phyloP scores from a whole-genome alignment of 2,797 vertebrate genomes.

The Emydoidea blandingii region DNA sequence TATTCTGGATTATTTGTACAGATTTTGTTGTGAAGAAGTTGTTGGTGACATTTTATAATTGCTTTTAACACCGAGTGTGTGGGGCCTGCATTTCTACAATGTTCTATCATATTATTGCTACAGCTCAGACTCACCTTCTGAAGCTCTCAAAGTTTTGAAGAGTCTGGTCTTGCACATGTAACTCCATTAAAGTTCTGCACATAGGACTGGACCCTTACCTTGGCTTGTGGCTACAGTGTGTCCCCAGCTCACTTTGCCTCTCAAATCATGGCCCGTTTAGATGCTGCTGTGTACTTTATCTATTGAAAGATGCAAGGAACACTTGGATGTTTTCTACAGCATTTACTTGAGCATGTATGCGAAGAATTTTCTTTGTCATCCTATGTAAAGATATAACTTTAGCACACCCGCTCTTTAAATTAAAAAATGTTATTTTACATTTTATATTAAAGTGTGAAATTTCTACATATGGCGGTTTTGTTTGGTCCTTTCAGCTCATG shows the following conservation, averaged over 20 bases:
- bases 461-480: not conserved
- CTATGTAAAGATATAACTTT: not conserved
- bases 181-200: not conserved
- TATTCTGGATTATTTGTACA: not conserved
- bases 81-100: not conserved
- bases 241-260: not conserved
- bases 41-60: not conserved
- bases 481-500: not conserved
- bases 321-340: not conserved
- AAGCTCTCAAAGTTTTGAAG: not conserved
- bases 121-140: not conserved
- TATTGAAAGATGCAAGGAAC: not conserved
- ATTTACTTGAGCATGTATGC: slow-evolving; percentile 7
- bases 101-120: not conserved
- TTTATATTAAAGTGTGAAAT: slow-evolving; percentile 44
- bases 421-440: slow-evolving; percentile 19
- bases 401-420: not conserved
- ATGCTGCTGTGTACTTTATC: not conserved
- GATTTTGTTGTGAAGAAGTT: not conserved
- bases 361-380: slow-evolving; percentile 10
- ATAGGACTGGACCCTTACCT: not conserved
- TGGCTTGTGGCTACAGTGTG: not conserved
- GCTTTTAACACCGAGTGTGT: not conserved
- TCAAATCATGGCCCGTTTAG: fast-evolving
- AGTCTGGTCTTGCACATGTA: not conserved